Percentiles rank a stretch among this genome's conserved stretches.
Conservation (phyloP, 2,797 vertebrate species). For the Neosilurus hyrtlii region DNA sequence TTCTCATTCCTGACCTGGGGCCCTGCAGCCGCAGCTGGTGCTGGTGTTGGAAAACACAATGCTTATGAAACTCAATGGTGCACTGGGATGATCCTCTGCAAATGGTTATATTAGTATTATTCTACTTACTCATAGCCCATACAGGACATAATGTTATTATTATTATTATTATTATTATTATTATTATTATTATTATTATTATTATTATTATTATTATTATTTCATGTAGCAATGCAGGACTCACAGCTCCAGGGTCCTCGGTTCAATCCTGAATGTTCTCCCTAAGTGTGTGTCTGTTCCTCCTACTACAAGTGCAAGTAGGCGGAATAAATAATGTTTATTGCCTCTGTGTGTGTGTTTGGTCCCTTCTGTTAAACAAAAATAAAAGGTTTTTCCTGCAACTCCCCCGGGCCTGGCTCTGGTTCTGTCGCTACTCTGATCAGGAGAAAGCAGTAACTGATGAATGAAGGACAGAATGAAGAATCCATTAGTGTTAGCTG, state of each 20-base stretch:
- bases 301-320: background rate
- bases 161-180: background rate
- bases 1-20: background rate
- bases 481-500: background rate
- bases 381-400: no score
- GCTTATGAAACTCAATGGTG: background rate
- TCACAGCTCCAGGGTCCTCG: background rate
- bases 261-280: background rate
- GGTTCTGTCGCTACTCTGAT: background rate
- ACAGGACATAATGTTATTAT: background rate
- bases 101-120: background rate
- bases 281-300: background rate
- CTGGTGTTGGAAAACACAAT: background rate
- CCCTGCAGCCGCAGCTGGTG: constrained; percentile 21
- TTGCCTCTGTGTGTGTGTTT: background rate
- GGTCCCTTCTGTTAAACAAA: background rate
- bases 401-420: background rate
- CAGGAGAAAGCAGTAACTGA: no score
- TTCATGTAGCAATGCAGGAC: background rate
- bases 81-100: background rate
- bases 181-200: no score
- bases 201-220: no score
- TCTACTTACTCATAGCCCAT: background rate
- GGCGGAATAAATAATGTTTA: background rate
- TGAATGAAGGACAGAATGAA: background rate